Conservation (phyloP, 1,140 invertebrate genomes). For the Colletes gigas region DNA sequence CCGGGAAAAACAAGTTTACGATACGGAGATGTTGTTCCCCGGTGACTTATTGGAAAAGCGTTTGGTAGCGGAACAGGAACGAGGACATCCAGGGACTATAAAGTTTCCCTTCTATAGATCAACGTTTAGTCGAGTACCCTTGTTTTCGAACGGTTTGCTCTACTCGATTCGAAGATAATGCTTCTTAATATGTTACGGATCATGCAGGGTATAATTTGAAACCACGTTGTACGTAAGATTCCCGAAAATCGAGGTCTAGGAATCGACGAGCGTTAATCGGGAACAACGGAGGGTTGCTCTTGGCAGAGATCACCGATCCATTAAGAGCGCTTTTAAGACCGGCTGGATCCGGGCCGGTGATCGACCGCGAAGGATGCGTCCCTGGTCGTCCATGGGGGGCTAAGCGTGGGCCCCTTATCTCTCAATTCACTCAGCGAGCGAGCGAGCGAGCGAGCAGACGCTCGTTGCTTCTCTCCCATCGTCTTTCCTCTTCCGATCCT, state of each 20-base stretch:
- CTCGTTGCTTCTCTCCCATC: conserved; percentile 1
- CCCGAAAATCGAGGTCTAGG: background rate
- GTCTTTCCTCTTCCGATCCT: conserved; percentile 22
- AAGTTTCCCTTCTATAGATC: too few relatives aligned
- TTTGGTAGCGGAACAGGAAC: too few relatives aligned
- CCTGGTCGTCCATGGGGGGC: conserved; percentile 57
- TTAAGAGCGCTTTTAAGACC: conserved; percentile 37
- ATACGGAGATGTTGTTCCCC: too few relatives aligned
- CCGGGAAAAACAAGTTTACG: too few relatives aligned
- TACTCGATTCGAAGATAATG: too few relatives aligned
- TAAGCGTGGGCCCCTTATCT: conserved; percentile 76
- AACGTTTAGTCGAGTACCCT: too few relatives aligned
- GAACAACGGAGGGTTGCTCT: background rate
- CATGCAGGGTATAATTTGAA: too few relatives aligned
- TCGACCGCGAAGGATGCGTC: conserved; percentile 58
- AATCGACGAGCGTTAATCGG: background rate
- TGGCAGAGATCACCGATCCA: conserved; percentile 28
- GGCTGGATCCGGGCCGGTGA: background rate
- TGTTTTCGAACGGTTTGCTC: too few relatives aligned
- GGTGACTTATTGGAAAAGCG: too few relatives aligned
- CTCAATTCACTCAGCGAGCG: conserved; percentile 74
- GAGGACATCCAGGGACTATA: too few relatives aligned
- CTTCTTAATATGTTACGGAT: too few relatives aligned
- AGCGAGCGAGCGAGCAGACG: conserved; percentile 35
- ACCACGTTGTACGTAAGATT: background rate